A percentile compares a stretch with the other conserved stretches of the same genome.
phyloP scores from a whole-genome alignment of 1,140 invertebrate species.

The Polypedilum pembai region DNA sequence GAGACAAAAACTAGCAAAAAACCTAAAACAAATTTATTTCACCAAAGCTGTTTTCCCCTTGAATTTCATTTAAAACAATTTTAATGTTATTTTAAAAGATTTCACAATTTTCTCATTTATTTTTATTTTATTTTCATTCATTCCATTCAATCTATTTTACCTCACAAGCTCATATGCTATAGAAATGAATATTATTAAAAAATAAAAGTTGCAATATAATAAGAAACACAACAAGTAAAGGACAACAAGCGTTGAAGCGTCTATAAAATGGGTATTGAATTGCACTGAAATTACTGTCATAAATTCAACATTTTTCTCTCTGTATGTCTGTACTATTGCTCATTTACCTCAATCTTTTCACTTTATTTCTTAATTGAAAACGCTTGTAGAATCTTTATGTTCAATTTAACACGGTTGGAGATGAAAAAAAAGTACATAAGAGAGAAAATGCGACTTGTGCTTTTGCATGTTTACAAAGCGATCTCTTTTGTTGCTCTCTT shows the following conservation, averaged over 20 bases:
- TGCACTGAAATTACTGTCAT: background rate
- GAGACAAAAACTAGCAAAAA: no score
- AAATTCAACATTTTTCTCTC: background rate
- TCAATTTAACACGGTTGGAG: background rate
- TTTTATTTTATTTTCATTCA: background rate
- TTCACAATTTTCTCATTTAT: background rate
- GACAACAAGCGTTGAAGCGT: background rate
- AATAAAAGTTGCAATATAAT: background rate
- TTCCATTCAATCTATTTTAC: background rate
- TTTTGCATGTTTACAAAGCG: slow-evolving; percentile 5
- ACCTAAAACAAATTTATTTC: no score
- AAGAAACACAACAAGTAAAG: background rate
- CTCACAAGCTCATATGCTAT: background rate
- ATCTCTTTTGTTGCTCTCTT: background rate
- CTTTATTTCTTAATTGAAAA: slow-evolving; percentile 20
- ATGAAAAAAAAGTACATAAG: background rate
- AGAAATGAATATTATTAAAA: background rate
- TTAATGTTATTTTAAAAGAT: no score
- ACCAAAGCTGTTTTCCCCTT: no score
- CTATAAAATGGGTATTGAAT: background rate
- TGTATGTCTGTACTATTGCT: background rate
- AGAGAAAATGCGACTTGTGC: background rate
- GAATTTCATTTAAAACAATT: no score
- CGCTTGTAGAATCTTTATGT: slow-evolving; percentile 17
- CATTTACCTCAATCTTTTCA: background rate